Base-by-base conservation (phyloP, 2,888 invertebrate genomes). In the Lithophane leautieri region DNA sequence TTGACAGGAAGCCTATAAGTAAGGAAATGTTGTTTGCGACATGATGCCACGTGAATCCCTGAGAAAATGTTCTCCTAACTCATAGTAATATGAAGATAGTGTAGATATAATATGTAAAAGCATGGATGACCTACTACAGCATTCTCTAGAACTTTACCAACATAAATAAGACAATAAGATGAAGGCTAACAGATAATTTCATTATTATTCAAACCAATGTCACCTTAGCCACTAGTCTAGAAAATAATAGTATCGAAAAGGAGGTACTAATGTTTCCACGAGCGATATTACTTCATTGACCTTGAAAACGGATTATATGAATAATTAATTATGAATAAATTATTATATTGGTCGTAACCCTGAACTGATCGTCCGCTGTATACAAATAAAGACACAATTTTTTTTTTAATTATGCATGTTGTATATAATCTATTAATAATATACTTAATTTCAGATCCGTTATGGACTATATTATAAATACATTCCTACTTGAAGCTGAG, bases 1-100 rank as follows among this genome's bases (percentile, higher is more conserved):
- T 70, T 34, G 47, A 8, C 69, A 58, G 77, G 85, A 81, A 82
- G 47, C 56, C n/a, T 74, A 54, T 62, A 58, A 47, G 58, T 67
- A 76, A 81, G n/a, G n/a, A 80, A 61, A 80, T 72, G 12, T 25
- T 54, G 42, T 16, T 19, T 40, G 2, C 22, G 1, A 47, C 34
- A 66, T 65, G n/a, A 60, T 52, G 22, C 14, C 47, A 22, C 16
- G 47, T 74, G 28, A 34, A 76, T 60, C 34, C 25, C 9, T 42
- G 47, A n/a, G 47, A 28, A 75, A 7, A 28, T 16, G 28, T 52
- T n/a, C 58, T 25, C 1, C 16, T 47, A 14, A 73, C 19, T 81
- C 34, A 44, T 28, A n/a, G 16, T 54, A 25, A 8, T 25, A 22
- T 25, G 14, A 28, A n/a, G 14, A n/a, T 61, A 12, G 14, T 74